phyloP scores from a whole-genome alignment of 2,888 invertebrate genomes.

The Drosophila ustulata region DNA sequence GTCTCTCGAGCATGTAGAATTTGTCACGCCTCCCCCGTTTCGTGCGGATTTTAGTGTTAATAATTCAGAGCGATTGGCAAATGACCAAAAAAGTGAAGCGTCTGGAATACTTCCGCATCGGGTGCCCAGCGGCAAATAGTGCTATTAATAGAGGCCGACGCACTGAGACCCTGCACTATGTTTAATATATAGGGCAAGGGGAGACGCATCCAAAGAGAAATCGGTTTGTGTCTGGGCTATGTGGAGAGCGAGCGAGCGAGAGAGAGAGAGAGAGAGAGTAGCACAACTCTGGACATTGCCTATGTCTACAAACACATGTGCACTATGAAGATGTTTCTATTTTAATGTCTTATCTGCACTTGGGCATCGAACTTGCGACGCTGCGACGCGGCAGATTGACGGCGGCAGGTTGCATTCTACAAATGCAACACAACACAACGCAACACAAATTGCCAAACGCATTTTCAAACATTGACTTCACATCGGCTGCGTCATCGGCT shows the following conservation, averaged over 20 bases:
- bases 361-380: slow-evolving; percentile 72
- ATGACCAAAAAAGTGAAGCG: slow-evolving; percentile 71
- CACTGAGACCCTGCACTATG: slow-evolving; percentile 10
- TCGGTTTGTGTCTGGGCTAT: slow-evolving; percentile 61
- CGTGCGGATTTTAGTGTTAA: slow-evolving; percentile 41
- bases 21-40: slow-evolving; percentile 10
- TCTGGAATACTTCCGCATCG: slow-evolving; percentile 80
- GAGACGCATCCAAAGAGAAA: slow-evolving; percentile 45
- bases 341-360: slow-evolving; percentile 76
- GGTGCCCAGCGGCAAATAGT: slow-evolving; percentile 46
- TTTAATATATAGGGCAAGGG: slow-evolving; percentile 38
- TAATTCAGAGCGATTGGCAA: slow-evolving; percentile 71
- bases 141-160: slow-evolving; percentile 60
- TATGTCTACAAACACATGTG: neutral
- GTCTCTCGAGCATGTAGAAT: neutral
- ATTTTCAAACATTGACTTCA: slow-evolving; percentile 49
- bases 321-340: slow-evolving; percentile 44
- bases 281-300: slow-evolving; percentile 67
- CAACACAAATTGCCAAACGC: slow-evolving; percentile 6
- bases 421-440: neutral
- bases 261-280: slow-evolving; percentile 22
- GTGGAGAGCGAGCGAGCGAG: slow-evolving; percentile 29
- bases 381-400: slow-evolving; percentile 39
- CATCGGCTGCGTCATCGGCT: slow-evolving; percentile 47
- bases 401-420: slow-evolving; percentile 43